Base-by-base conservation (phyloP, 2,113 vertebrate genomes). In the Epinephelus cyanopodus region DNA sequence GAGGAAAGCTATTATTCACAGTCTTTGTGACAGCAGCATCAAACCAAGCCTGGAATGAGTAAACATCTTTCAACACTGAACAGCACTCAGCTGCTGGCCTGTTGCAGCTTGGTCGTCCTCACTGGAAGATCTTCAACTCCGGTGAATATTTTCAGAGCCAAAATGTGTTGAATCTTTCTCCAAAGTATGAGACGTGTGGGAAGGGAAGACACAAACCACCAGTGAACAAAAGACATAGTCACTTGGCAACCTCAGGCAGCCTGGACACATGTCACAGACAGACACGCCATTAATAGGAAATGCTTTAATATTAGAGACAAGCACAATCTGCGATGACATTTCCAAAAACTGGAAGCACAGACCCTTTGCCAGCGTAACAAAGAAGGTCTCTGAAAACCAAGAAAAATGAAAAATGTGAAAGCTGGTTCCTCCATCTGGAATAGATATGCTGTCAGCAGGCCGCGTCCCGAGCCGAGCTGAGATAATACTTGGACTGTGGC, bases 341-440 rank as follows among this genome's bases (percentile, higher is more conserved):
- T 60, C 65, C 66, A 4, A 48, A 74, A 45, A 64, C 61, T 11
- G 27, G 75, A 53, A 73, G 56, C 11, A 2, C 65, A 71, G 65
- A 66, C 17, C 1, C 73, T 69, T 74, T 45, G 42, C 47, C 23
- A 48, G 21, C 23, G 47, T 54, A 75, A 78, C 27, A 72, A 62
- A 69, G n/a, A 60, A 3, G 27, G 33, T 37, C 25, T 77, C 47
- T 57, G 33, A 54, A 79, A 86, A 69, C 29, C 61, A 33, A 72
- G 57, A 58, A 67, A 74, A 84, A 27, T 66, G 21, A 74, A 69
- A 83, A 74, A 81, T 82, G 69, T 67, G 56, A 13, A 68, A 60
- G 54, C 65, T 81, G 80, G 64, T 83, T 86, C 72, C 53, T 91
- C 85, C 85, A 88, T 87, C 86, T 92, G 87, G 89, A 87, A 86